Base-by-base conservation (phyloP, 2,888 invertebrate genomes). In the Sphaeridia pumilis region DNA sequence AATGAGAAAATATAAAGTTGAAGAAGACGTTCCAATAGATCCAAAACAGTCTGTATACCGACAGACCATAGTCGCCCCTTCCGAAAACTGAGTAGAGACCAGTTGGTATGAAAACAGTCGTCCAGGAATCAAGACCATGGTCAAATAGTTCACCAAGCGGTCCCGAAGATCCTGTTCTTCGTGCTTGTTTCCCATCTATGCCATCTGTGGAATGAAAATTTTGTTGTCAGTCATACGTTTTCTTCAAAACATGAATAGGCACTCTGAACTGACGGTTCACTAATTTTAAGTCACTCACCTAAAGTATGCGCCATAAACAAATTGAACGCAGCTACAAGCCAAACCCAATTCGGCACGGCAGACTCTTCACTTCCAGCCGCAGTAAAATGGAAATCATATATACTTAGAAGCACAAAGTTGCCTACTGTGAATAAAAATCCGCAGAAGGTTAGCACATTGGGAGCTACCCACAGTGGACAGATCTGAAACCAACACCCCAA, bases 121-220 rank as follows among this genome's bases (percentile, higher is more conserved):
- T 87, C 81, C 93, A 95, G 0, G 94, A 94, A 72, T 98, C 98
- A 53, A 98, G 76, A 0, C 98, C 98, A 72, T 99, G 98, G 73
- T 99, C 98, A 72, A 97, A 98, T 43, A 99, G 75, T 73, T 99
- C 98, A 4, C 98, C 98, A 35, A 98, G 73, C 0, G 98, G 97
- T 0, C 93, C 88, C 58, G 88, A 87, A 10, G 90, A 83, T 49
- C 88, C 87, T 1, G 97, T 97, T 54, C 94, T 77, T 42, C 98
- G 78, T 0, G 98, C 98, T 71, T 99, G 98, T 71, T 98, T 98
- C 2, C 97, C 98, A 74, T 98, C 98, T 60, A 93, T 94, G 22
- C 97, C 97, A 76, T 98, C 97, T 76, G 65, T 2, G 71, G 68
- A 58, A 38, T 38, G 5, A 17, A 17, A 38, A n/a, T n/a, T n/a